Percentiles rank a stretch among this genome's conserved stretches.
Evolutionary conservation across 2,888 invertebrate genomes (phyloP).

Genomic region (Andrena marginata): DNA sequence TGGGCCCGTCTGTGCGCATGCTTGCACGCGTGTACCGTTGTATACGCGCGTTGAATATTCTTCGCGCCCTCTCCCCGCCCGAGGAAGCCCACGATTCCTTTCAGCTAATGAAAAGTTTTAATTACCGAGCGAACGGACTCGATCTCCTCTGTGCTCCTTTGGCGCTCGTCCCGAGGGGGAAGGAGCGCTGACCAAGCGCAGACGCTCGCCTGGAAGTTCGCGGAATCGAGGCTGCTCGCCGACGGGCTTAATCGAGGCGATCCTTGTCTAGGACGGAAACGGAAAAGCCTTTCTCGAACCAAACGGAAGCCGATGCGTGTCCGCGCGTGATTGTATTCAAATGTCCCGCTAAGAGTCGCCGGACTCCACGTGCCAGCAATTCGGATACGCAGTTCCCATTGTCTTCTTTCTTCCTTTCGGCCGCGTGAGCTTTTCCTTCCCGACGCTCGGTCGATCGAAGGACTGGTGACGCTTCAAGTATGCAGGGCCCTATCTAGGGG

Average conservation of each 20-base stretch:
- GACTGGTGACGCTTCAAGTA: no score
- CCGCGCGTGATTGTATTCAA: constrained; percentile 52
- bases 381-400: constrained; percentile 8
- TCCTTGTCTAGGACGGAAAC: constrained; percentile 32
- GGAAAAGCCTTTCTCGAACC: constrained; percentile 43
- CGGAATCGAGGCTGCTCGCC: background rate
- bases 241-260: background rate
- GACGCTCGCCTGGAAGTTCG: background rate
- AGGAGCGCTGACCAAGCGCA: background rate
- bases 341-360: constrained; percentile 29
- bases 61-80: background rate
- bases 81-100: background rate
- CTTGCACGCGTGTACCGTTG: constrained; percentile 20
- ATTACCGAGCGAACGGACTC: background rate
- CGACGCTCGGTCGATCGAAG: no score
- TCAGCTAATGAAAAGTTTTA: background rate
- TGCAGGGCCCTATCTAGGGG: no score
- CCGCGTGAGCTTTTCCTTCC: no score
- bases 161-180: background rate
- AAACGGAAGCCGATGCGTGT: constrained; percentile 38
- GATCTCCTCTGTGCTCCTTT: background rate
- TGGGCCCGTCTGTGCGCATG: background rate
- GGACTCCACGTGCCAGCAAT: constrained; percentile 24
- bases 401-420: background rate
- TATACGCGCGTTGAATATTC: constrained; percentile 34